Base-by-base conservation (phyloP, 2,113 vertebrate genomes). In the Rynchops niger region DNA sequence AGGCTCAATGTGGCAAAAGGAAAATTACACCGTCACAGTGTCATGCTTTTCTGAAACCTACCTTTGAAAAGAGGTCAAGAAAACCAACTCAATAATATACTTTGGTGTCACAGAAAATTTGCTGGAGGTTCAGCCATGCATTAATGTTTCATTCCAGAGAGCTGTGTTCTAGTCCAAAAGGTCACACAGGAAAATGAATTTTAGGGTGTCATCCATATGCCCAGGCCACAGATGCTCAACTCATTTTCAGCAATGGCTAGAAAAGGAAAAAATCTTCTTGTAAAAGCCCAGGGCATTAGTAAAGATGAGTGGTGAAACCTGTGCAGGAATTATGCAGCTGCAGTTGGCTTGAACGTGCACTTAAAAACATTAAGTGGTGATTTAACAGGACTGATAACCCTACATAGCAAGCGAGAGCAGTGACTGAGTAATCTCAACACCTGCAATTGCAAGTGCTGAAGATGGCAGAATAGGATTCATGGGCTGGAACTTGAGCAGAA, bases 11-110 rank as follows among this genome's bases (percentile, higher is more conserved):
- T 21, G 77, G 58, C 77, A 87, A 92, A 82, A 91, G 53, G 77
- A 94, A 94, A 95, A 95, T 92, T 72, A 73, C 66, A 61, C 25
- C 1, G 9, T 79, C 85, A 83, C 32, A 76, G 45, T 71, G 85
- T 86, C 76, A 83, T 53, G 55, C 36, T 91, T 94, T 86, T 83
- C 84, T 90, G 81, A 94, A 95, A 76, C 11, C 32, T 77, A 72
- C 38, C 84, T 92, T 89, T 65, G 30, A 93, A 94, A 88, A 82
- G 70, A 92, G 82, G 72, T 94, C 90, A 82, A 92, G 82, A 86
- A 81, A 94, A 90, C 23, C 58, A 77, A 59, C 66, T 83, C 71
- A 77, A 12, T 77, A 87, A 94, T 77, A 73, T 11, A 83, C 62
- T 94, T 95, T 2, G 8, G 11, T 93, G 66, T 76, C 78, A 87